phyloP scores from a whole-genome alignment of 2,888 invertebrate genomes.

The Escarpia spicata region DNA sequence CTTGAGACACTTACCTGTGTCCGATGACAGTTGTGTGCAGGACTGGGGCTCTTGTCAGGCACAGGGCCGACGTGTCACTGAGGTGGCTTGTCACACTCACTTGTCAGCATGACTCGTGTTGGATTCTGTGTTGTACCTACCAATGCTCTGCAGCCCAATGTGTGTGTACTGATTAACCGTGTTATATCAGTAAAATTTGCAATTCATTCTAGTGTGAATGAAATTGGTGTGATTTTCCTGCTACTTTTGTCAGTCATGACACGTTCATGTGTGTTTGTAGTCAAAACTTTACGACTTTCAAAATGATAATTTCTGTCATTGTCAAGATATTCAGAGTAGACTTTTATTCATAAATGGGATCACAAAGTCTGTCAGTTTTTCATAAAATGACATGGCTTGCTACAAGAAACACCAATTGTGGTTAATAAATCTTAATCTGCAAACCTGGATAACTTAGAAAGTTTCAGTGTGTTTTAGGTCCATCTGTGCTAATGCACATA shows the following conservation, averaged over 20 bases:
- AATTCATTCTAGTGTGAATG: neutral
- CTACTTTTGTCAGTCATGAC: neutral
- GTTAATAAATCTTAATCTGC: neutral
- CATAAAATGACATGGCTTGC: no score
- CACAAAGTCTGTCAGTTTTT: neutral
- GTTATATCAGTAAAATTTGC: neutral
- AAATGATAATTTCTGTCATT: neutral
- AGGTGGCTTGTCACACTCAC: neutral
- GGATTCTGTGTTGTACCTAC: neutral
- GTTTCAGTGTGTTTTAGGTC: neutral
- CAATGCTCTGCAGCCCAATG: neutral
- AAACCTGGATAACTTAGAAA: neutral
- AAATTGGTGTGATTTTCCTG: neutral
- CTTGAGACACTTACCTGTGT: neutral
- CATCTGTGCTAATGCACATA: neutral
- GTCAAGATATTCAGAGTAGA: neutral
- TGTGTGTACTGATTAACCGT: neutral
- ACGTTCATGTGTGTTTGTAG: neutral
- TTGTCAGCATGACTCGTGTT: conserved; percentile 11
- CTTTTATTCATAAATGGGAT: neutral
- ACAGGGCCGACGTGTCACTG: neutral
- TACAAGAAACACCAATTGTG: neutral
- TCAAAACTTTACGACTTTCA: neutral
- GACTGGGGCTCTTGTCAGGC: neutral
- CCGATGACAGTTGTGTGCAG: neutral